Base-by-base conservation (phyloP, 2,888 invertebrate genomes). In the Ferrisia virgata region DNA sequence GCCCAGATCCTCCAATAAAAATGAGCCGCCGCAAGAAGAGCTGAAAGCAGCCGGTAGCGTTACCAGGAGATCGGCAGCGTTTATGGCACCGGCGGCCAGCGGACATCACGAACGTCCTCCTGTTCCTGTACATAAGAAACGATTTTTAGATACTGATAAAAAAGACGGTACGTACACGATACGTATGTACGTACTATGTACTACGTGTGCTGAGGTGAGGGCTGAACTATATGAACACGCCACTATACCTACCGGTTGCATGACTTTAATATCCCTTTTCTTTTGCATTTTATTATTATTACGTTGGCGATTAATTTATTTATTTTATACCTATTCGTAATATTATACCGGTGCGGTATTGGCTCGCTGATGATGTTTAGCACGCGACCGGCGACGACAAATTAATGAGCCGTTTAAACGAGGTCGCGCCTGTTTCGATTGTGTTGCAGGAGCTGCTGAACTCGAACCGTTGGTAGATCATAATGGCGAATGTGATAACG, bases 51-150 rank as follows among this genome's bases (percentile, higher is more conserved):
- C 58, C 91, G 91, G 85, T 87, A 89, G 86, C 89, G 79, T 47
- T 31, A 39, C 79, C n/a, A 43, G 84, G 28, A 79, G 84, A 18
- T 47, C 84, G 31, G 84, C 84, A 18, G 84, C 84, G 40, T 79
- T 64, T 36, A 90, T 87, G 89, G 89, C 89, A 84, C 90, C 90
- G 85, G 89, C 88, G 81, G 88, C 89, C 81, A 89, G 89, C 86
- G 88, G 87, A 8, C 90, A n/a, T n/a, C n/a, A 91, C 9, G 95
- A 96, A 31, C 90, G 94, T 89, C 96, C 96, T 90, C 95, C 95
- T 87, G 92, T 95, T 89, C 86, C 86, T 43, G 88, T 89, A 81
- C 89, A 90, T 87, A 89, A 89, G 86, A 90, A 89, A 86, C 87
- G 89, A 85, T 85, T 85, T 85, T 89, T 88, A 86, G 89, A 89